These are phyloP conservation scores for Clinocottus analis DNA, from an alignment of 2,113 vertebrate genomes.

Conservation along the genomic window DNA sequence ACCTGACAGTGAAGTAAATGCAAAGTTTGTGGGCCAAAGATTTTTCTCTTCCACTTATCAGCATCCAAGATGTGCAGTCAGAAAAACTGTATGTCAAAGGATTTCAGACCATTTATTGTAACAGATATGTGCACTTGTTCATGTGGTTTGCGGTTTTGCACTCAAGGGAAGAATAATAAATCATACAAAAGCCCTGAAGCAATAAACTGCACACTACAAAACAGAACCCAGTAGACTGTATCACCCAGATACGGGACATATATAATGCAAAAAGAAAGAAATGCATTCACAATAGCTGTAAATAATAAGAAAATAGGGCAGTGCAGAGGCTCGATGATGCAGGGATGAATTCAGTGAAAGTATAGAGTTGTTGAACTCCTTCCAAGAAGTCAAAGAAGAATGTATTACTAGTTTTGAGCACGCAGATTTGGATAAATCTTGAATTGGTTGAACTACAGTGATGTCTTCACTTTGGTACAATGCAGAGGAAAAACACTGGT, in stretches of 20 bases:
- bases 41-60: not conserved
- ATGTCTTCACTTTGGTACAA: not conserved
- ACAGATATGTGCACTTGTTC: not conserved
- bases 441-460: not conserved
- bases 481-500: not conserved
- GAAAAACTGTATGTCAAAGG: not conserved
- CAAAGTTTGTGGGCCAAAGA: not conserved
- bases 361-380: not conserved
- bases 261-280: conserved; percentile 20
- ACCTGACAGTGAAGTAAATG: conserved; percentile 14
- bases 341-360: conserved; percentile 8
- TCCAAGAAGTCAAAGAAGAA: conserved; percentile 14
- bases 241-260: conserved; percentile 4
- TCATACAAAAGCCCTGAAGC: not conserved
- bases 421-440: not conserved
- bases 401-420: not conserved
- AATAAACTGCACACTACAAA: not conserved
- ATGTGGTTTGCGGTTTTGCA: not conserved
- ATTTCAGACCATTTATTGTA: conserved; percentile 16
- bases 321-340: not conserved
- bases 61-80: not conserved
- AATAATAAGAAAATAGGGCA: not conserved
- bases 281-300: not conserved
- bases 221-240: not conserved
- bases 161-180: not conserved